A percentile compares a stretch with the other conserved stretches of the same genome.
phyloP scores from a whole-genome alignment of 2,113 vertebrate genomes.

The Thymallus thymallus region DNA sequence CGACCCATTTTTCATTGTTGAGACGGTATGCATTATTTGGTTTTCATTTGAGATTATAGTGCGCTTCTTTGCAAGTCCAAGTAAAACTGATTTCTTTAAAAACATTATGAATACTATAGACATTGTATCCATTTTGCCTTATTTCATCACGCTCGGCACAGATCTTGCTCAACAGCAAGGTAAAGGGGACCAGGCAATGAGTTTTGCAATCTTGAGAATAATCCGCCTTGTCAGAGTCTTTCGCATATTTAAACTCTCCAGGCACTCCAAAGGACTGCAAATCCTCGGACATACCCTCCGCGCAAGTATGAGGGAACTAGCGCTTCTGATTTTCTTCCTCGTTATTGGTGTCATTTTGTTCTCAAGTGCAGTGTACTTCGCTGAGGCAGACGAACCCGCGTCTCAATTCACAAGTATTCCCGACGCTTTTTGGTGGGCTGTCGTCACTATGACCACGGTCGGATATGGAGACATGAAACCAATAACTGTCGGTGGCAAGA shows the following conservation, averaged over 20 bases:
- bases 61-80: conserved; percentile 93
- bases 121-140: conserved; percentile 99
- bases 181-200: conserved; percentile 94
- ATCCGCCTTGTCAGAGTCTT: conserved; percentile 96
- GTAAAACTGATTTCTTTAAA: conserved; percentile 93
- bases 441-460: conserved; percentile 99
- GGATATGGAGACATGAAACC: conserved; percentile 99
- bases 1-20: conserved; percentile 98
- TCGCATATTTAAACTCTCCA: conserved; percentile 96
- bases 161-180: conserved; percentile 90
- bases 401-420: conserved; percentile 99
- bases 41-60: conserved; percentile 98
- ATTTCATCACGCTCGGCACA: conserved; percentile 97
- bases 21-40: conserved; percentile 98
- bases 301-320: conserved; percentile 97
- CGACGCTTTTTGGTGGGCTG: conserved; percentile 99
- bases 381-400: conserved; percentile 92
- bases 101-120: conserved; percentile 99
- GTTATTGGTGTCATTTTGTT: conserved; percentile 98
- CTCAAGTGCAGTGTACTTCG: conserved; percentile 98
- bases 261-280: conserved; percentile 97
- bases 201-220: conserved; percentile 96
- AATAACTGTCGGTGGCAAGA: conserved; percentile 97
- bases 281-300: conserved; percentile 96
- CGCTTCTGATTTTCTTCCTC: conserved; percentile 97